phyloP scores from a whole-genome alignment of 1,140 invertebrate genomes.

The Phymorhynchus buccinoides region DNA sequence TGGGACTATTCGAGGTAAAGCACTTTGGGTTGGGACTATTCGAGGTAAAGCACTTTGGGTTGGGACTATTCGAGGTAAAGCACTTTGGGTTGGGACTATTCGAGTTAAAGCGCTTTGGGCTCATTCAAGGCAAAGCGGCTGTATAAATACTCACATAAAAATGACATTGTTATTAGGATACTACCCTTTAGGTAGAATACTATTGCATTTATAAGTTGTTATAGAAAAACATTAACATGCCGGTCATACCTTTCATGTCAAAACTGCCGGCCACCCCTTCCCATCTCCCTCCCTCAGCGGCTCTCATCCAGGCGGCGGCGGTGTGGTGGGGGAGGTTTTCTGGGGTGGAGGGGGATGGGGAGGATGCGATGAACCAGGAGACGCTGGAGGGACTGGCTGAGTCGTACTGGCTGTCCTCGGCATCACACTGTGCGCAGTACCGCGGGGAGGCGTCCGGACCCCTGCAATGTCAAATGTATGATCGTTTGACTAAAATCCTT shows the following conservation, averaged over 20 bases:
- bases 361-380: constrained; percentile 64
- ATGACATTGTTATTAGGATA: too few species aligned
- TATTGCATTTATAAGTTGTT: not conserved
- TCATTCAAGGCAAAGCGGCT: not conserved
- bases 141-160: not conserved
- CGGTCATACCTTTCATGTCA: constrained; percentile 63
- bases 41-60: too few species aligned
- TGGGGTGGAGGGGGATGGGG: constrained; percentile 47
- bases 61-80: too few species aligned
- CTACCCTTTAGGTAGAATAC: not conserved
- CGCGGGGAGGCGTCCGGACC: constrained; percentile 62
- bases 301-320: constrained; percentile 11
- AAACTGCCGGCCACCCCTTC: constrained; percentile 44
- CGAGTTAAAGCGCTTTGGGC: too few species aligned
- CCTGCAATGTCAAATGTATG: too few species aligned
- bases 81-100: too few species aligned
- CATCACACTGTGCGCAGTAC: constrained; percentile 59
- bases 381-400: constrained; percentile 63
- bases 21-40: too few species aligned
- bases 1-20: too few species aligned
- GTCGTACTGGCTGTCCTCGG: constrained; percentile 62
- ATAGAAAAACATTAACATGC: not conserved
- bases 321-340: not conserved
- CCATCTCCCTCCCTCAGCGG: not conserved
- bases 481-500: too few species aligned